Base-by-base conservation (phyloP, 35 echinoderm and acorn worm genomes). In the Eucidaris tribuloides region DNA sequence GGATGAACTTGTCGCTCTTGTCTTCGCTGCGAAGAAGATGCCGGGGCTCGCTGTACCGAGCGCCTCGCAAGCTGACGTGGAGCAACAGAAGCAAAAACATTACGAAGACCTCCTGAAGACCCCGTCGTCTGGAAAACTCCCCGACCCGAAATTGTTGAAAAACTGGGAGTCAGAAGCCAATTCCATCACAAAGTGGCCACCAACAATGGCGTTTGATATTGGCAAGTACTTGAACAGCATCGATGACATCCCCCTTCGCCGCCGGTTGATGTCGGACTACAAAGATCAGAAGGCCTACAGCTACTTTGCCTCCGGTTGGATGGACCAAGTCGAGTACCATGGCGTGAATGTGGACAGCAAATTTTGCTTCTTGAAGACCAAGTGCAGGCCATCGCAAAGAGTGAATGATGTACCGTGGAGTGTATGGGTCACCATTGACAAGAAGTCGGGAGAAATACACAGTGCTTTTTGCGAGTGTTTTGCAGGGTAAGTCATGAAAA, bases 151-250 rank as follows among this genome's bases (percentile, higher is more conserved):
- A 28, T 5, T 27, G 34, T 0, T 48, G 4, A 45, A 43, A 23
- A 65, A 55, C 5, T 85, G 83, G 83, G 42, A 74, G n/a, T 44
- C 34, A 0, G 83, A 76, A 32, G 17, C 55, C 4, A 50, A 7
- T 35, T 55, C n/a, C 20, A 52, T 85, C 15, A 85, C 63, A 14
- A 50, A 76, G 19, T 84, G 82, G 82, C 48, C n/a, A 52, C 82
- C 60, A 46, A 85, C 83, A 42, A 85, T 85, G 83, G 83, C 64
- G 19, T 77, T 85, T 41, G 83, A 85, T 40, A 85, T 85, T 49
- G 83, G 65, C 9, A n/a, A 52, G 18, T 85, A 85, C 25, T 28
- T 85, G 1, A 2, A n/a, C 1, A 76, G 50, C 22, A 37, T 85
- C 2, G 83, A 85, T 35, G 42, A 85, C 46, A 31, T 83, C 2